phyloP scores from a whole-genome alignment of 2,113 vertebrate genomes.

The Podocnemis expansa region DNA sequence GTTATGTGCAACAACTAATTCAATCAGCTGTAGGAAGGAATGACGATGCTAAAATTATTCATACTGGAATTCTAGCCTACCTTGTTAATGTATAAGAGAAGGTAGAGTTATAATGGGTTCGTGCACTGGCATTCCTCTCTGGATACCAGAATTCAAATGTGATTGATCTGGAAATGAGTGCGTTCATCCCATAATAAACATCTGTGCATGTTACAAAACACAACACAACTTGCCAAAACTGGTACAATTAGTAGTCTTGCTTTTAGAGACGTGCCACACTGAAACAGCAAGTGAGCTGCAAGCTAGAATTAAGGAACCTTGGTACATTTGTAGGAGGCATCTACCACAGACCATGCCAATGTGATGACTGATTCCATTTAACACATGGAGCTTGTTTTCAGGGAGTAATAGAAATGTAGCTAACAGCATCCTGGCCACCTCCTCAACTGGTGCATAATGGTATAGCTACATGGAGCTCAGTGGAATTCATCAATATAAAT shows the following conservation, averaged over 20 bases:
- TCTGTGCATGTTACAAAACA: background rate
- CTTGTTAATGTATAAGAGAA: background rate
- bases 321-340: background rate
- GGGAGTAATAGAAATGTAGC: background rate
- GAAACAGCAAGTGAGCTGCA: background rate
- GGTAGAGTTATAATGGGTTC: background rate
- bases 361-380: conserved; percentile 34
- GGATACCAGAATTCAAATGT: background rate
- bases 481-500: rapidly evolving
- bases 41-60: background rate
- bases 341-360: conserved; percentile 8
- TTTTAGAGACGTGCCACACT: background rate
- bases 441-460: conserved; percentile 1
- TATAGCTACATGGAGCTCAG: rapidly evolving
- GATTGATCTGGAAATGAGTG: background rate
- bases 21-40: background rate
- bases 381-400: conserved; percentile 12
- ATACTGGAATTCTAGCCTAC: background rate
- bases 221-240: background rate
- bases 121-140: background rate
- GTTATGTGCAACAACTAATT: background rate
- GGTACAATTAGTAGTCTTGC: background rate
- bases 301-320: background rate
- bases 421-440: conserved; percentile 1
- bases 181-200: background rate